Percentiles rank a stretch among this genome's conserved stretches.
Conservation (phyloP, 2,888 invertebrate species). For the Dryomyza anilis region DNA sequence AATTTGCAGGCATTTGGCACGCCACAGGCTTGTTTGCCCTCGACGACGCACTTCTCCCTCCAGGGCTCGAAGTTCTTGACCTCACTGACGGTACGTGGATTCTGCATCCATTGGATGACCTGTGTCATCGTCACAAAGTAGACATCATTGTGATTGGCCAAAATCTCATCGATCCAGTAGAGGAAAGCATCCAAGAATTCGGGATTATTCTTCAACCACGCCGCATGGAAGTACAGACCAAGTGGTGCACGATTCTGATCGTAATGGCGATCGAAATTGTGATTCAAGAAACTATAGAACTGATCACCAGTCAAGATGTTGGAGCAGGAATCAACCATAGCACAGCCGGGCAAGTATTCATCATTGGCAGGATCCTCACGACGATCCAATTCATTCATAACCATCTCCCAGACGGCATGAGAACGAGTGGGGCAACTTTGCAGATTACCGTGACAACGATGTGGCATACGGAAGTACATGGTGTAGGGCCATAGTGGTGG, state of each 20-base stretch:
- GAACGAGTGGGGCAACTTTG: constrained; percentile 90
- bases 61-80: constrained; percentile 92
- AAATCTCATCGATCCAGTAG: constrained; percentile 90
- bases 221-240: constrained; percentile 91
- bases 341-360: constrained; percentile 88
- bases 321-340: constrained; percentile 94
- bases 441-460: constrained; percentile 89
- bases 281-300: constrained; percentile 91
- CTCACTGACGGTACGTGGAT: constrained; percentile 81
- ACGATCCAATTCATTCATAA: constrained; percentile 91
- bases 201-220: constrained; percentile 91
- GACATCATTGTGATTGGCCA: constrained; percentile 85
- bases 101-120: constrained; percentile 95
- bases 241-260: constrained; percentile 87
- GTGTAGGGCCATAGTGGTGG: constrained; percentile 98
- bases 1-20: constrained; percentile 90
- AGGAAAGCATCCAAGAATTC: constrained; percentile 91
- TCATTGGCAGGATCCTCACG: constrained; percentile 89
- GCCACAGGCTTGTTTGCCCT: constrained; percentile 82
- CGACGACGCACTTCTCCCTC: constrained; percentile 92
- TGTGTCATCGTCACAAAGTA: constrained; percentile 97
- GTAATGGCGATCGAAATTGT: constrained; percentile 92
- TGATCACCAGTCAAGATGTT: constrained; percentile 91
- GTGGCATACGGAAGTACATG: constrained; percentile 96
- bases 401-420: constrained; percentile 96